These are phyloP conservation scores for Mantis religiosa DNA, from an alignment of 2,888 invertebrate genomes.

Conservation along the genomic window DNA sequence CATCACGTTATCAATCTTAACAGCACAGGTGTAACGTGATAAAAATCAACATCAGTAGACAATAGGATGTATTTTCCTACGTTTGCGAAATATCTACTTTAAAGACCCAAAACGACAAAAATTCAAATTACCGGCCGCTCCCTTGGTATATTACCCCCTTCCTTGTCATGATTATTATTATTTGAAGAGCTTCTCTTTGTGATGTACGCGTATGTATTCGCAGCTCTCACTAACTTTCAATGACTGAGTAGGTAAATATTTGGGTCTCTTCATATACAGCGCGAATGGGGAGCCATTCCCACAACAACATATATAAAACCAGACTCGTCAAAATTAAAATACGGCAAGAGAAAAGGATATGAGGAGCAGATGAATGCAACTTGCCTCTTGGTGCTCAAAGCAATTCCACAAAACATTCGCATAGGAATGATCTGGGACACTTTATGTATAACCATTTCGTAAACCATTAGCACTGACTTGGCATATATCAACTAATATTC, in stretches of 20 bases:
- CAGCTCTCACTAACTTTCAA: background rate
- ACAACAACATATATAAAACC: background rate
- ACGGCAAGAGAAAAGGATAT: background rate
- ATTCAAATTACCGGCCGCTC: background rate
- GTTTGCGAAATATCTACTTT: no score
- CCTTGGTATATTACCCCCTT: background rate
- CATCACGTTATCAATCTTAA: no score
- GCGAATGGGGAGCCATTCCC: background rate
- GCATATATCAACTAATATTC: background rate
- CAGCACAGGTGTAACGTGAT: no score
- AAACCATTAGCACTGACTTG: background rate
- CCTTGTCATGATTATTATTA: background rate
- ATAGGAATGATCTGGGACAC: background rate
- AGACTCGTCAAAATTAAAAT: background rate
- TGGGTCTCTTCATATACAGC: background rate
- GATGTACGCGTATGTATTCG: background rate
- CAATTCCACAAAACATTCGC: background rate
- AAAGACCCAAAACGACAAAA: background rate
- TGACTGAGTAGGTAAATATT: background rate
- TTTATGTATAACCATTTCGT: background rate
- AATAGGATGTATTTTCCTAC: no score
- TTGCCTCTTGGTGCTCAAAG: background rate
- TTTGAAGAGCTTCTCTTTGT: background rate
- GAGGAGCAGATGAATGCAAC: no score
- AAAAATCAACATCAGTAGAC: no score